phyloP scores from a whole-genome alignment of 1,140 invertebrate species.

The Venturia canescens region DNA sequence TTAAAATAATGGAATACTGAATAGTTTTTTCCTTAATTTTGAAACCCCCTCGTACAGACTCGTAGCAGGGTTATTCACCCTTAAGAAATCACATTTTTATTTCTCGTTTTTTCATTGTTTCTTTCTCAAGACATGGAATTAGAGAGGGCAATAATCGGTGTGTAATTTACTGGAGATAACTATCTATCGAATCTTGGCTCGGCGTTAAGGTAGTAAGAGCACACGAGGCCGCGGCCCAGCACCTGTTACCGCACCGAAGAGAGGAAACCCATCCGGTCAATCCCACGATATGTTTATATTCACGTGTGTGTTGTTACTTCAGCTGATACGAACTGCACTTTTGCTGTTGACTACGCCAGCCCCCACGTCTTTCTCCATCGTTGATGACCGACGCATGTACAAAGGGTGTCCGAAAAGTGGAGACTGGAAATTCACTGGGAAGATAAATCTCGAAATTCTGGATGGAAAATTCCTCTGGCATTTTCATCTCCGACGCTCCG shows the following conservation, averaged over 20 bases:
- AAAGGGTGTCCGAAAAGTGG: no score
- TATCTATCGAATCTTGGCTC: conserved; percentile 22
- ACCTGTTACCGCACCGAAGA: conserved; percentile 26
- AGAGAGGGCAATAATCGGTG: not conserved
- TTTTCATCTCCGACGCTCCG: no score
- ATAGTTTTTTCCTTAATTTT: no score
- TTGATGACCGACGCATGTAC: not conserved
- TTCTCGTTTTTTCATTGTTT: not conserved
- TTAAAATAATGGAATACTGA: no score
- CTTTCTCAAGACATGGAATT: conserved; percentile 5
- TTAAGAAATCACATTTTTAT: not conserved
- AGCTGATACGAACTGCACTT: conserved; percentile 11
- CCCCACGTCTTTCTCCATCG: not conserved
- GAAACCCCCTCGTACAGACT: no score
- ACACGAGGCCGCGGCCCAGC: conserved; percentile 24
- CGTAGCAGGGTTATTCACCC: not conserved
- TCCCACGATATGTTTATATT: not conserved
- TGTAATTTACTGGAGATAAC: conserved; percentile 16
- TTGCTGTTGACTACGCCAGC: not conserved
- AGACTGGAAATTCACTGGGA: not conserved
- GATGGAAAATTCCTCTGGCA: no score
- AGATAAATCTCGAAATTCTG: no score
- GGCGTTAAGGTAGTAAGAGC: conserved; percentile 20
- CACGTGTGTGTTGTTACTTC: not conserved
- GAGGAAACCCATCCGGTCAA: conserved; percentile 31